A percentile compares a stretch with the other conserved stretches of the same genome.
phyloP scores from a whole-genome alignment of 1,140 invertebrate species.

The Sarcophaga bullata region DNA sequence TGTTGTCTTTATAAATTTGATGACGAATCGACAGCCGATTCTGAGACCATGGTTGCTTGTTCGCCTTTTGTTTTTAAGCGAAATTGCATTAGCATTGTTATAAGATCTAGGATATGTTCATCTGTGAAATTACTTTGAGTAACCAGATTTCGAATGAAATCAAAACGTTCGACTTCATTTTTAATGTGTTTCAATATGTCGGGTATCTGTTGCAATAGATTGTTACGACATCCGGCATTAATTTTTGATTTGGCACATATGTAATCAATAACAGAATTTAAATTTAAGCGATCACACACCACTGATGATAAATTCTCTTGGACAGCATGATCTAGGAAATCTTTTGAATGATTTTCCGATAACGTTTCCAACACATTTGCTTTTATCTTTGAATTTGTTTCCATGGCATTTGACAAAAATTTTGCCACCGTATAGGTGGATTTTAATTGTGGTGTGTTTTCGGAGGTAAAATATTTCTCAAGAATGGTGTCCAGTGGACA shows the following conservation, averaged over 20 bases:
- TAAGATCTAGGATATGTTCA: constrained; percentile 58
- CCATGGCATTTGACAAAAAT: constrained; percentile 58
- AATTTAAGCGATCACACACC: constrained; percentile 62
- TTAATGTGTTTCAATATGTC: constrained; percentile 53
- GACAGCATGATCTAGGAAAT: constrained; percentile 63
- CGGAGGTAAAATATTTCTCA: constrained; percentile 53
- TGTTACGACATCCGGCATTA: constrained; percentile 55
- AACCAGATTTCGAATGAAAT: constrained; percentile 54
- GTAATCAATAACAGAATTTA: constrained; percentile 61
- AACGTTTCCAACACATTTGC: constrained; percentile 59
- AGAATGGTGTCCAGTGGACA: constrained; percentile 54
- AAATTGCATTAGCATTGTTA: constrained; percentile 51
- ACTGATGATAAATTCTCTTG: constrained; percentile 63
- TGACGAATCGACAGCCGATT: constrained; percentile 61
- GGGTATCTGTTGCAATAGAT: constrained; percentile 53
- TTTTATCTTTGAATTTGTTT: constrained; percentile 54
- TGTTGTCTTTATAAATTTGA: constrained; percentile 53
- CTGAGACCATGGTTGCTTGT: constrained; percentile 52
- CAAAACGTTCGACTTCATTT: constrained; percentile 51
- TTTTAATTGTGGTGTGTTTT: constrained; percentile 48
- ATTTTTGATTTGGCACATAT: constrained; percentile 64
- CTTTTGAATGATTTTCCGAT: constrained; percentile 64
- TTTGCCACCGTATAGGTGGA: constrained; percentile 51
- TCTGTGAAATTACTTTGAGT: constrained; percentile 49
- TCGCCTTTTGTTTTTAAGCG: constrained; percentile 45